Base-by-base conservation (phyloP, 2,888 invertebrate genomes). In the Drosophila meridionalis region DNA sequence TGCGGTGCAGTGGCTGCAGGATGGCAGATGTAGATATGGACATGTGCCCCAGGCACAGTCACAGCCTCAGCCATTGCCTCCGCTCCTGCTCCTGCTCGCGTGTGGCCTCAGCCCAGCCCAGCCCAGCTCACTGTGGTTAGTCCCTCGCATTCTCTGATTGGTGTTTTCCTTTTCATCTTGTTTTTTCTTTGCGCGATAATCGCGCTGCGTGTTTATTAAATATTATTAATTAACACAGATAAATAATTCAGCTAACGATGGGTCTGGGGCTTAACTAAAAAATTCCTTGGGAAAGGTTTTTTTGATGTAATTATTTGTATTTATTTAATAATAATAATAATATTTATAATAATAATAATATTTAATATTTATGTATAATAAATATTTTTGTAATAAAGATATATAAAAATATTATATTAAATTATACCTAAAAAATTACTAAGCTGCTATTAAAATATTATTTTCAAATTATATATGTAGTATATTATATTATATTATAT, bases 171-270 rank as follows among this genome's bases (percentile, higher is more conserved):
- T 28, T 12, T 14, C 6, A 4, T 30, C 2, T 32, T 3, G 0
- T 50, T 50, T 2, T 36, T 30, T 47, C 30, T 40, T 52, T 55
- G 64, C 38, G 43, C 52, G 64, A 73, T 71, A 83, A 80, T 66
- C 55, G 55, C 56, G 68, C 60, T 47, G 64, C 72, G 70, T 90
- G 87, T 87, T 87, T 89, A 75, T 71, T 63, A 90, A 90, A 90
- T 87, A 90, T 84, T 50, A 32, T 50, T 50, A 50, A 88, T 90
- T 86, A 90, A 67, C 42, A 57, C 57, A n/a, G 12, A 50, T 34
- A 57, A 57, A 43, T 40, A 38, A 56, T 36, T 30, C n/a, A 30
- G 48, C 2, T 30, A 26, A 43, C 43, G 26, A 26, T 47, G 45
- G 5, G 26, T 36, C 26, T 6, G 5, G 2, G 11, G 43, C n/a